Evolutionary conservation across 1,140 invertebrate genomes (phyloP), one percentile per base, ranked within the genome.

Genomic region (Apis laboriosa): DNA sequence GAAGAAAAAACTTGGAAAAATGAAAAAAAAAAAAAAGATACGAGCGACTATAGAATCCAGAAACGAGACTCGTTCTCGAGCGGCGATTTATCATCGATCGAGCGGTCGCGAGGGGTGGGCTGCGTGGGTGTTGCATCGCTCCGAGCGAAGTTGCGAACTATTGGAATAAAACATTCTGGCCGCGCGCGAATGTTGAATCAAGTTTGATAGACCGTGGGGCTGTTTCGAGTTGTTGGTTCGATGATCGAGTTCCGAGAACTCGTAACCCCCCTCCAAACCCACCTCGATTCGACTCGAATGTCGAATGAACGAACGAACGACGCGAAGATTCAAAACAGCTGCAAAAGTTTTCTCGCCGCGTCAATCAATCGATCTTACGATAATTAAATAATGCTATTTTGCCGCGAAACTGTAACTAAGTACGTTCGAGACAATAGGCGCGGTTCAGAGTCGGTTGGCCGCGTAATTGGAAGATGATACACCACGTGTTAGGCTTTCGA

Each of bases 401-500:
- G 43, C 55, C 43, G 73, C 60, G 64, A 77, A 82, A 77, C 64
- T 77, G 15, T 77, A 77, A 82, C 80, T 34, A 34, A 56, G 56
- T 70, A 75, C 55, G 43, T 19, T 19, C 55, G 28, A 61, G 9
- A 9, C 15, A 34, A 8, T 9, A 17, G 0, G n/a, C 15, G 13
- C n/a, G 24, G 9, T 21, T 21, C 12, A 73, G 28, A 51, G 68
- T 88, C 88, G 87, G 89, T 89, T 84, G 89, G 89, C 84, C 89
- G 90, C 92, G 90, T 93, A 93, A 93, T 93, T 93, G 92, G 91
- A 93, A 92, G 92, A 93, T 93, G 92, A 93, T 92, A 90, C 92
- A 91, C 92, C 92, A 89, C 90, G 91, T 24, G 24, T 90, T 88
- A 84, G 86, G 88, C 85, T 90, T 91, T 74, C 89, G 90, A 91